phyloP scores from a whole-genome alignment of 1,140 invertebrate species.

The Carcinoscorpius rotundicauda region DNA sequence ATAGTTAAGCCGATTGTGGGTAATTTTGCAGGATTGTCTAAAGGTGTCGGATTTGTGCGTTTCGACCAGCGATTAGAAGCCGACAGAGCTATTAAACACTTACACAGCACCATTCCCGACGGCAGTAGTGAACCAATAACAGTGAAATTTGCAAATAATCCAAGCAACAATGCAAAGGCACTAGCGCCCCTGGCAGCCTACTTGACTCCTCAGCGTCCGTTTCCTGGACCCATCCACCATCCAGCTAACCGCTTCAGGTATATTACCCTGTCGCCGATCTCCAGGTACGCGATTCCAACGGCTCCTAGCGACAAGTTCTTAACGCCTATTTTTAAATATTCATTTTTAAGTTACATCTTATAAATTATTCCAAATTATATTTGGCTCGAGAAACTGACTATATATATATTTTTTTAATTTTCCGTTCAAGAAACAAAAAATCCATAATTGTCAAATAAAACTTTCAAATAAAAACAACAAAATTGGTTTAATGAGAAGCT shows the following conservation, averaged over 20 bases:
- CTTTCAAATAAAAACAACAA: no score
- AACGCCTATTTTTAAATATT: no score
- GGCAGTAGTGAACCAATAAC: conserved; percentile 93
- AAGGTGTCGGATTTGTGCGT: conserved; percentile 97
- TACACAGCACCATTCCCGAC: conserved; percentile 91
- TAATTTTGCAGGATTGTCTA: conserved; percentile 64
- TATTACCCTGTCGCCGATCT: conserved; percentile 20
- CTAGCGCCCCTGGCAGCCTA: conserved; percentile 83
- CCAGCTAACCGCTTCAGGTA: conserved; percentile 82
- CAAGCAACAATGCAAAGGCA: conserved; percentile 80
- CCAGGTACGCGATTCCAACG: conserved; percentile 13
- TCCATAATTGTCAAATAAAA: no score
- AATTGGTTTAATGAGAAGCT: no score
- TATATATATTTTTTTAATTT: no score
- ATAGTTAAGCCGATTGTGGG: no score
- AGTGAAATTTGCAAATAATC: conserved; percentile 98
- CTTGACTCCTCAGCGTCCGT: conserved; percentile 51
- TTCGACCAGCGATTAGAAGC: conserved; percentile 96
- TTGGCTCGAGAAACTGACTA: no score
- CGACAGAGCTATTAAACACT: conserved; percentile 89
- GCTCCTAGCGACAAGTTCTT: no score
- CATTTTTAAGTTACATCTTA: no score
- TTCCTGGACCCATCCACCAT: conserved; percentile 83
- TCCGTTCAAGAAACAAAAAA: no score
- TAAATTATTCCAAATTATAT: no score